These are phyloP conservation scores for Sphenodon punctatus DNA, from an alignment of 2,797 vertebrate species.

Conservation along the genomic window DNA sequence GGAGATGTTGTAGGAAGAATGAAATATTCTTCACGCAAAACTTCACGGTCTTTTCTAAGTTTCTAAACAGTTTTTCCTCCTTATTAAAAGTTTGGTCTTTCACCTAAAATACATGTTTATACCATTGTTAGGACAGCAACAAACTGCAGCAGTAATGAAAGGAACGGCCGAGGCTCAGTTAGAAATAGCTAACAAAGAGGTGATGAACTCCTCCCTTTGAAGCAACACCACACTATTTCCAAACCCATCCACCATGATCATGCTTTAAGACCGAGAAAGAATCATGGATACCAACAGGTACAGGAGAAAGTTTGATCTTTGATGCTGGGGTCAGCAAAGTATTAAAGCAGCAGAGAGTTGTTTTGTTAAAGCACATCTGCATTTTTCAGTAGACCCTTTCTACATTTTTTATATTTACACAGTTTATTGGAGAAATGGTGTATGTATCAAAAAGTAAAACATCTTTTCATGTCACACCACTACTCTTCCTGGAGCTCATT, in stretches of 20 bases:
- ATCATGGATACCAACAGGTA: neutral
- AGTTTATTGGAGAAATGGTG: neutral
- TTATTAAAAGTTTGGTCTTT: slow-evolving; percentile 91
- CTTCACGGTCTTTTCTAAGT: slow-evolving; percentile 91
- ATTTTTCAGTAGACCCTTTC: accelerated
- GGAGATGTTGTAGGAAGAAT: slow-evolving; percentile 80
- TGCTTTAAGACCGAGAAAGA: neutral
- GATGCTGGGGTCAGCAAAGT: neutral
- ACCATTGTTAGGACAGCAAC: slow-evolving; percentile 16
- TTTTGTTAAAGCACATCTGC: neutral
- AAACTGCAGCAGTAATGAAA: slow-evolving; percentile 4
- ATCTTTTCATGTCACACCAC: neutral
- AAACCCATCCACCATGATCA: neutral
- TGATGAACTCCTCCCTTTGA: slow-evolving; percentile 4
- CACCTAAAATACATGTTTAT: slow-evolving; percentile 79
- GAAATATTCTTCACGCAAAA: slow-evolving; percentile 87
- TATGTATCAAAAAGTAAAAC: accelerated
- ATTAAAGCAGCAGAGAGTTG: neutral
- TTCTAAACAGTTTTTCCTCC: slow-evolving; percentile 92
- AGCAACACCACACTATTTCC: neutral
- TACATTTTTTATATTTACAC: accelerated
- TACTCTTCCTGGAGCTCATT: neutral
- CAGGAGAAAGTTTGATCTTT: too few relatives aligned
- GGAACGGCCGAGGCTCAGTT: neutral
- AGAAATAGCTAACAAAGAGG: neutral